phyloP scores from a whole-genome alignment of 2,888 invertebrate species.

The Adelognathus sp. region DNA sequence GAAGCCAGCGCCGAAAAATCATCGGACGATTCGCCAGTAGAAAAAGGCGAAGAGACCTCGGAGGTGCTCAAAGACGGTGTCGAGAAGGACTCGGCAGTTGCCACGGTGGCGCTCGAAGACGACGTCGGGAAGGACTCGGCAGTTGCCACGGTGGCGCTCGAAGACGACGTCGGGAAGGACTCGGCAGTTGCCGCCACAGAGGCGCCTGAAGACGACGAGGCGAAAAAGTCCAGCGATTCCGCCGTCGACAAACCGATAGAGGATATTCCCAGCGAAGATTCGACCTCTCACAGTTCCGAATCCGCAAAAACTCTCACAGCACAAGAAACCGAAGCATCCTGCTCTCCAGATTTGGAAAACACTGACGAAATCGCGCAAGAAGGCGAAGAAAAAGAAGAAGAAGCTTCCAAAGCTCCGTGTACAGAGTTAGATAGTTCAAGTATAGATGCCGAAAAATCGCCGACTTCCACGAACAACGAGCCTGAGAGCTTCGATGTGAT shows the following conservation, averaged over 20 bases:
- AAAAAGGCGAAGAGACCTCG: background rate
- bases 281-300: background rate
- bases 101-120: no score
- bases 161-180: no score
- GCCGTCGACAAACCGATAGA: slow-evolving; percentile 10
- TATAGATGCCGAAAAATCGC: slow-evolving; percentile 10
- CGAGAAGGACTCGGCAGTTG: no score
- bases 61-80: background rate
- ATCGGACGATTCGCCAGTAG: background rate
- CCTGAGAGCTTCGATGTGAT: background rate
- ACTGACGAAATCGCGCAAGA: background rate
- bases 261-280: background rate
- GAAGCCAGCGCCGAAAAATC: background rate
- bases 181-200: background rate
- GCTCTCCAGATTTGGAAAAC: background rate
- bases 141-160: no score
- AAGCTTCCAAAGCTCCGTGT: background rate
- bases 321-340: background rate
- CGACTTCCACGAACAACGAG: background rate
- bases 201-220: slow-evolving; percentile 2
- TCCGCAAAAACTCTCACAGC: background rate
- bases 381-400: background rate
- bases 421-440: slow-evolving; percentile 10
- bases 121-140: no score
- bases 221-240: background rate